Percentiles rank a stretch among this genome's conserved stretches.
phyloP scores from a whole-genome alignment of 2,888 invertebrate species.

The Pediacus dermestoides region DNA sequence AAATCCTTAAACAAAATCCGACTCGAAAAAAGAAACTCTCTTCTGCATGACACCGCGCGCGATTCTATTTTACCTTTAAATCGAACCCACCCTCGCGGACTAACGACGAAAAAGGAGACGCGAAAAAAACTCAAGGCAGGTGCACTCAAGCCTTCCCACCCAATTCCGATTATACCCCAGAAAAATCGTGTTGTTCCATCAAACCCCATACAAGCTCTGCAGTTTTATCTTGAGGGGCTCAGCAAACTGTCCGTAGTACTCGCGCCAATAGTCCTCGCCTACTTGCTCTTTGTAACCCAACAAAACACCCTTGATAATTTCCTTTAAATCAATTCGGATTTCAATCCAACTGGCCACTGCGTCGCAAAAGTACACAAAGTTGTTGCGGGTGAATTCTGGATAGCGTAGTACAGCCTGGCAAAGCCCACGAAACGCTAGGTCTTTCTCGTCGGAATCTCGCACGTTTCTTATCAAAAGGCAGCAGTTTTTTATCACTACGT shows the following conservation, averaged over 20 bases:
- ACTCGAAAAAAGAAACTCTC: conserved; percentile 19
- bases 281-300: conserved; percentile 95
- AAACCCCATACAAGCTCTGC: conserved; percentile 67
- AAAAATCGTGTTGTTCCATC: conserved; percentile 28
- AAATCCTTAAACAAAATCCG: conserved; percentile 9
- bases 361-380: conserved; percentile 99
- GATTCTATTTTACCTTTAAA: conserved; percentile 26
- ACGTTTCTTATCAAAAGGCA: conserved; percentile 95
- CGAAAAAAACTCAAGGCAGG: conserved; percentile 41
- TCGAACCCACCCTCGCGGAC: conserved; percentile 43
- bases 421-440: conserved; percentile 97
- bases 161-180: conserved; percentile 13
- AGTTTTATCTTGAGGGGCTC: conserved; percentile 86
- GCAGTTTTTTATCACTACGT: conserved; percentile 99
- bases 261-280: conserved; percentile 94
- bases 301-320: conserved; percentile 89
- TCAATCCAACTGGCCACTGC: conserved; percentile 92
- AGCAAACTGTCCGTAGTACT: conserved; percentile 95
- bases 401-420: conserved; percentile 97
- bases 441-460: conserved; percentile 98
- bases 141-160: conserved; percentile 47
- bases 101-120: conserved; percentile 28
- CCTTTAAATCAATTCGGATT: conserved; percentile 88
- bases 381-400: conserved; percentile 90
- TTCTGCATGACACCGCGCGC: conserved; percentile 24